Conservation (phyloP, 2,797 vertebrate genomes). For the Enteromius anoplus region DNA sequence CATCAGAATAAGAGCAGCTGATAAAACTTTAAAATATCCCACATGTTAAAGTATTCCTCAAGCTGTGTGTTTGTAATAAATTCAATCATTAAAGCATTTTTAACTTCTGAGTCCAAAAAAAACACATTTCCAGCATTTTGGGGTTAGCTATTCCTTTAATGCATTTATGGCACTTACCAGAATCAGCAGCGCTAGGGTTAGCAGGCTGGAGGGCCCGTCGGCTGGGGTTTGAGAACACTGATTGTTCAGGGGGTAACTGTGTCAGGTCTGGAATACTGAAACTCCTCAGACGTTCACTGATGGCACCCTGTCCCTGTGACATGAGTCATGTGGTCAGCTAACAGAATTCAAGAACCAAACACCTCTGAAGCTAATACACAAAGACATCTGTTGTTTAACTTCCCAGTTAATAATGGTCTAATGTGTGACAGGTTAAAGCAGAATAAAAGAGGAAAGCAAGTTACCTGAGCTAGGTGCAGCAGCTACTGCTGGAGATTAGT, state of each 20-base stretch:
- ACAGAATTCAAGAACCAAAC: not conserved
- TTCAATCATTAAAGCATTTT: not conserved
- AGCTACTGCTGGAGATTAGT: slow-evolving; percentile 43
- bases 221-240: slow-evolving; percentile 70
- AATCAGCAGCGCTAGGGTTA: slow-evolving; percentile 59
- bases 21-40: not conserved
- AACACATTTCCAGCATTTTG: not conserved
- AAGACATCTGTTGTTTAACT: not conserved
- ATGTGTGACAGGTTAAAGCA: slow-evolving; percentile 26
- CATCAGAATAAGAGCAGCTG: not conserved
- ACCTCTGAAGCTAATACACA: not conserved
- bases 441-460: slow-evolving; percentile 22
- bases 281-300: slow-evolving; percentile 84
- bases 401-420: not conserved
- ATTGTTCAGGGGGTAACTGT: slow-evolving; percentile 79
- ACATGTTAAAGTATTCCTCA: not conserved
- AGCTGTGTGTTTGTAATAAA: not conserved
- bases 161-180: slow-evolving; percentile 46
- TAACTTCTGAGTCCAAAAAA: not conserved
- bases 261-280: slow-evolving; percentile 87
- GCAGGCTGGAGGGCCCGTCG: slow-evolving; percentile 67
- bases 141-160: not conserved
- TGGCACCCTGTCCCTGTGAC: slow-evolving; percentile 84
- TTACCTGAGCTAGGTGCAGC: slow-evolving; percentile 36
- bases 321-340: slow-evolving; percentile 31